phyloP scores from a whole-genome alignment of 1,140 invertebrate genomes.

The Leptoteleia sp. region DNA sequence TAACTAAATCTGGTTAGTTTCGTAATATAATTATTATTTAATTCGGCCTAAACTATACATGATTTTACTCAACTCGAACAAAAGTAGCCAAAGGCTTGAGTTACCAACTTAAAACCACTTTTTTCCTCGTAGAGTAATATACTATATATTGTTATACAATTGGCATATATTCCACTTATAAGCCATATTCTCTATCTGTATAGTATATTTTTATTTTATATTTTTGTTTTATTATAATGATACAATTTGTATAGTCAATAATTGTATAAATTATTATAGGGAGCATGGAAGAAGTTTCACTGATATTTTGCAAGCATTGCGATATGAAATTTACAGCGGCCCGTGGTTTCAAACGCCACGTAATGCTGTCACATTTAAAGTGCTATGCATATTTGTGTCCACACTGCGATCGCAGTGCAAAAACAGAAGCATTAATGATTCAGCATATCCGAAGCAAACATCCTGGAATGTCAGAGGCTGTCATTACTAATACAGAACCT shows the following conservation, averaged over 20 bases:
- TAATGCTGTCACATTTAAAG: slow-evolving; percentile 75
- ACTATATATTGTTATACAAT: too few species aligned
- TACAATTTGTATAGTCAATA: background rate
- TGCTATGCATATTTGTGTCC: slow-evolving; percentile 74
- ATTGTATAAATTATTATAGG: slow-evolving; percentile 12
- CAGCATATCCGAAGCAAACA: slow-evolving; percentile 75
- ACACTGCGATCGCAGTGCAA: slow-evolving; percentile 76
- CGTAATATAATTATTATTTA: too few species aligned
- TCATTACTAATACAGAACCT: slow-evolving; percentile 67
- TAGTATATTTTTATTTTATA: too few species aligned
- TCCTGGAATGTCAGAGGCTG: slow-evolving; percentile 60
- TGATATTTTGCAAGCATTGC: slow-evolving; percentile 77
- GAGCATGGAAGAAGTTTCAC: background rate
- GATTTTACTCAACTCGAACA: too few species aligned
- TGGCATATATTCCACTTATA: too few species aligned
- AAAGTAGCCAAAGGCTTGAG: too few species aligned
- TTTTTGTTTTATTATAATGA: too few species aligned
- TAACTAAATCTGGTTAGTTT: too few species aligned
- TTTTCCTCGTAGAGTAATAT: too few species aligned
- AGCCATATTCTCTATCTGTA: too few species aligned
- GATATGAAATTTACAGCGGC: slow-evolving; percentile 66
- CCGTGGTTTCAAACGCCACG: slow-evolving; percentile 78
- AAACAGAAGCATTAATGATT: slow-evolving; percentile 69
- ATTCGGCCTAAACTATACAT: too few species aligned
- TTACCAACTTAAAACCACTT: too few species aligned